These are phyloP conservation scores for Psittacula derbiana DNA, from an alignment of 2,797 vertebrate species.

Conservation along the genomic window DNA sequence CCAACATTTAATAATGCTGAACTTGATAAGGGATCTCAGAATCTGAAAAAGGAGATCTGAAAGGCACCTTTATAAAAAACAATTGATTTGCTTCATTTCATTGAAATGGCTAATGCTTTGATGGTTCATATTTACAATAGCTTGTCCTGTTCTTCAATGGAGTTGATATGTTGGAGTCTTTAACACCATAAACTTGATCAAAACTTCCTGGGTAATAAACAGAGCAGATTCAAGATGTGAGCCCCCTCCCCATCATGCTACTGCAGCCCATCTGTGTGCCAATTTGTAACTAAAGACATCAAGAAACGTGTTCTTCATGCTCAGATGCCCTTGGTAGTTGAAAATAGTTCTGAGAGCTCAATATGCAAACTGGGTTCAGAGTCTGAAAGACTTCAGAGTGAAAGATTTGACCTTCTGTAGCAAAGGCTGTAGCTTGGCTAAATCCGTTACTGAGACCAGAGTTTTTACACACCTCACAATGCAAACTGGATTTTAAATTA, in stretches of 20 bases:
- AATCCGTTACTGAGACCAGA: neutral
- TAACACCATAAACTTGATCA: constrained; percentile 81
- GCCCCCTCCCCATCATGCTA: constrained; percentile 38
- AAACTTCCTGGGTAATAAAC: constrained; percentile 80
- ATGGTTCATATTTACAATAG: constrained; percentile 83
- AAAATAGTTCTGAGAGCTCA: constrained; percentile 77
- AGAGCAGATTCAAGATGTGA: constrained; percentile 69
- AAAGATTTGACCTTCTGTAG: constrained; percentile 72
- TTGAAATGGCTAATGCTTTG: constrained; percentile 84
- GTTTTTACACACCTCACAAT: constrained; percentile 1
- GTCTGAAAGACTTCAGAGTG: constrained; percentile 70
- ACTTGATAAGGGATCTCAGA: constrained; percentile 65
- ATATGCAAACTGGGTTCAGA: constrained; percentile 73
- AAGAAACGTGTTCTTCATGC: constrained; percentile 79
- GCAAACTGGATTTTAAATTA: neutral
- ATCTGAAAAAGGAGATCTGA: constrained; percentile 76
- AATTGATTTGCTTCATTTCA: constrained; percentile 84
- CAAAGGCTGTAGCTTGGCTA: constrained; percentile 15
- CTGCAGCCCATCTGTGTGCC: constrained; percentile 72
- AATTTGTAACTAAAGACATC: constrained; percentile 80
- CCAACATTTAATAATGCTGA: constrained; percentile 64
- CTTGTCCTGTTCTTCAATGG: constrained; percentile 76
- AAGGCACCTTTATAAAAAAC: constrained; percentile 82
- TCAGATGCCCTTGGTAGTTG: constrained; percentile 67
- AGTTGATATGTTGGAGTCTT: constrained; percentile 79